Base-by-base conservation (phyloP, 1,140 invertebrate genomes). In the Proales similis region DNA sequence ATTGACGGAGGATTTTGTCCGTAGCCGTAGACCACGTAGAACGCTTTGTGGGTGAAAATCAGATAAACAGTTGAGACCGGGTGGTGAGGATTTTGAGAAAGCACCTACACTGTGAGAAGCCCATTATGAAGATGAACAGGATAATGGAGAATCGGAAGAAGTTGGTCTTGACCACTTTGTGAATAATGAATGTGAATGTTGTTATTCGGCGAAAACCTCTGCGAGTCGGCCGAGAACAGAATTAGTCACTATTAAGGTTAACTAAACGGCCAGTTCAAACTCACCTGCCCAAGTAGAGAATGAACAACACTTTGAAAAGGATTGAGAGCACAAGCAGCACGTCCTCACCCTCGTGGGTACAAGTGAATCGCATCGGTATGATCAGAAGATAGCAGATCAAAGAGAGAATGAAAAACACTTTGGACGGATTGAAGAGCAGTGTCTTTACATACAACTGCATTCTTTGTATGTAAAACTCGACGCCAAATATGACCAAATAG, bases 151-250 rank as follows among this genome's bases (percentile, higher is more conserved):
- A 98, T 67, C 92, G 81, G 4, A 95, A 76, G 14, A 98, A 76
- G 77, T 98, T 92, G 63, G 90, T 90, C 79, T 87, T 86, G 19
- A 98, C 86, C 89, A 97, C 97, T 66, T 90, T 83, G 76, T 98
- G 96, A 66, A 97, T 94, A 92, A 98, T 97, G 48, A 96, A 90
- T 4, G 97, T 92, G 81, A 97, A 96, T 4, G 93, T 92, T 1
- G 93, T 92, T 0, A 97, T 90, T 0, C 91, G 92, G 73, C 93
- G 91, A 72, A 97, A 93, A 19, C 92, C 92, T 70, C 91, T 90
- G 72, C 63, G 79, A 77, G 70, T n/a, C n/a, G n/a, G n/a, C n/a
- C n/a, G n/a, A n/a, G 66, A 65, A 9, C 60, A 26, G 11, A 42
- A 26, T 38, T 6, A 49, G 36, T 11, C 27, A 33, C 38, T 1